Evolutionary conservation across 2,113 vertebrate species (phyloP), one percentile per base, ranked within the genome.

Genomic region (Motacilla tschutschensis): DNA sequence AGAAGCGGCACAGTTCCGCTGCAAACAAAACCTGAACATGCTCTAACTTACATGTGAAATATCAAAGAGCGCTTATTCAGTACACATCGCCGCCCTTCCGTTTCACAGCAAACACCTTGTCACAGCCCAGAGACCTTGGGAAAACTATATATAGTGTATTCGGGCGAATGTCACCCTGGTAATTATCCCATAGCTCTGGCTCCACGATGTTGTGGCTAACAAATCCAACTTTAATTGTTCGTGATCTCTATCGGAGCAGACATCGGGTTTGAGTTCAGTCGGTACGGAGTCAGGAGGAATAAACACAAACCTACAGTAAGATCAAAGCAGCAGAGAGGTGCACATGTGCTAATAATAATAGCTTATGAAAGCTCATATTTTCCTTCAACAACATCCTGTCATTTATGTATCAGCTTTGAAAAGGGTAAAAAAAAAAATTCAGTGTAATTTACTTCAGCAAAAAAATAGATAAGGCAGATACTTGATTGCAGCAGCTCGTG

Each of bases 311-410:
- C 90, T 94, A 88, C 93, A 86, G 90, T 78, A 48, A 95, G 90
- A 96, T 95, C 93, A 96, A 95, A 96, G 95, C 92, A 38, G 47
- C 77, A 9, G 69, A 60, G 90, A 35, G 82, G 88, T 95, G 93
- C 88, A 87, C 91, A 91, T 94, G 94, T 92, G 93, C 95, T 93
- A 94, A 90, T 91, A 94, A 92, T 84, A 93, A 93, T 84, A 94
- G 88, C 95, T 95, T 95, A 94, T 90, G 94, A 97, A 96, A 97
- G 95, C 93, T 95, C 93, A 25, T 90, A 75, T 96, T 97, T 97
- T 96, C 96, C 95, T 96, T 95, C 95, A 79, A 94, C 95, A 97
- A 96, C 96, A 96, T 97, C 96, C 96, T 97, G 97, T 96, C 94
- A 94, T 93, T 92, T 95, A 94, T 96, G 89, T 90, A 92, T 96